Evolutionary conservation across 1,140 invertebrate species (phyloP).

Genomic region (Diachasma alloeum): DNA sequence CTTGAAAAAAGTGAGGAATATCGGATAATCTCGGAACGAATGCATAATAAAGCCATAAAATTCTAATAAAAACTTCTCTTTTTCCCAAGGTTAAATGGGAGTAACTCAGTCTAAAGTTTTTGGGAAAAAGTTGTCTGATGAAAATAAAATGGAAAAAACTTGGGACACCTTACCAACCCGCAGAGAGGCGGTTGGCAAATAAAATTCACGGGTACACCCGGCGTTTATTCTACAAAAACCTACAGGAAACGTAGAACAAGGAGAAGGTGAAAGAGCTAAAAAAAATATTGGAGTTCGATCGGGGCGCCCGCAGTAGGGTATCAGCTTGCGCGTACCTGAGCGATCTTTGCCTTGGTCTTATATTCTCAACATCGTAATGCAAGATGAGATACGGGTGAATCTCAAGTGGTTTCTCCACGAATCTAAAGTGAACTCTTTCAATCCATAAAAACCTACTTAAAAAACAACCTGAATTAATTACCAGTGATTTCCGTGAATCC

Average conservation of each 20-base stretch:
- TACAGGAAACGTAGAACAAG: background rate
- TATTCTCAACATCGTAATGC: background rate
- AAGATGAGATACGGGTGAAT: slow-evolving; percentile 20
- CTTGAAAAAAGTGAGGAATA: background rate
- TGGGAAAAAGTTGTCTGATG: background rate
- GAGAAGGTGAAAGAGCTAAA: background rate
- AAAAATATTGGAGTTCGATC: slow-evolving; percentile 2
- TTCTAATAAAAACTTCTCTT: background rate
- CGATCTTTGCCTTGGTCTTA: background rate
- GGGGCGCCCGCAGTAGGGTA: slow-evolving; percentile 23
- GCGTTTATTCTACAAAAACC: background rate
- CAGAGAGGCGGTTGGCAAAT: slow-evolving; percentile 8
- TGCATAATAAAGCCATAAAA: background rate
- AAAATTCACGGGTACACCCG: slow-evolving; percentile 4
- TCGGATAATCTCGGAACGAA: background rate
- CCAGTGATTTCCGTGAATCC: background rate
- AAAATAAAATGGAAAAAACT: background rate
- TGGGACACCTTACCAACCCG: background rate
- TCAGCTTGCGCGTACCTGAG: slow-evolving; percentile 13
- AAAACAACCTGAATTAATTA: slow-evolving; percentile 8
- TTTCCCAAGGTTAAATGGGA: background rate
- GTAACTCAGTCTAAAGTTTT: background rate
- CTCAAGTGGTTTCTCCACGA: background rate
- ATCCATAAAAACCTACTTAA: background rate
- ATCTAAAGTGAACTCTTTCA: background rate